Conservation (phyloP, 2,113 vertebrate genomes). For the Dicrurus megarhynchus region DNA sequence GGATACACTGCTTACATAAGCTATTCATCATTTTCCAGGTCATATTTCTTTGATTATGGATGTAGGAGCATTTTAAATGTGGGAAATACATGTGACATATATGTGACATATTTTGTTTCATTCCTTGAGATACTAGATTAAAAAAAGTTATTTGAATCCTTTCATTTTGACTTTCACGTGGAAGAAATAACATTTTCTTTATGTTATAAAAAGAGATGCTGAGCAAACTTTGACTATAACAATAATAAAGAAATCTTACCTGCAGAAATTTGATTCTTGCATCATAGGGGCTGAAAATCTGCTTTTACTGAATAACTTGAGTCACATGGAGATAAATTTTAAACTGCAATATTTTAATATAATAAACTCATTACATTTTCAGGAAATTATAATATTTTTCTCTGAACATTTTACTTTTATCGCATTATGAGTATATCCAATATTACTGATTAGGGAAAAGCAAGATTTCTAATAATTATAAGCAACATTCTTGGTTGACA, state of each 20-base stretch:
- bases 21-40: neutral
- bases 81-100: neutral
- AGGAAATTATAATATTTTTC: neutral
- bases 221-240: neutral
- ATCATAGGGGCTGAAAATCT: neutral
- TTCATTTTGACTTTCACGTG: neutral
- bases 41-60: neutral
- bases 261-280: neutral
- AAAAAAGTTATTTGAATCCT: neutral
- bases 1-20: neutral
- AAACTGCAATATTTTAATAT: neutral
- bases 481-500: neutral
- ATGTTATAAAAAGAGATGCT: neutral
- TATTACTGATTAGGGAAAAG: neutral
- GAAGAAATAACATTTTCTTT: neutral
- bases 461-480: neutral
- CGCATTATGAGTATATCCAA: neutral
- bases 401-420: neutral
- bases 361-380: neutral
- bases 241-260: neutral
- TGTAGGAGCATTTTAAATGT: neutral
- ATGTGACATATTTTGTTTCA: neutral
- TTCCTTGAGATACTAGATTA: neutral
- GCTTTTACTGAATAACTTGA: neutral
- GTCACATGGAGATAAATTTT: neutral